Base-by-base conservation (phyloP, 2,797 vertebrate genomes). In the Myotis daubentonii region DNA sequence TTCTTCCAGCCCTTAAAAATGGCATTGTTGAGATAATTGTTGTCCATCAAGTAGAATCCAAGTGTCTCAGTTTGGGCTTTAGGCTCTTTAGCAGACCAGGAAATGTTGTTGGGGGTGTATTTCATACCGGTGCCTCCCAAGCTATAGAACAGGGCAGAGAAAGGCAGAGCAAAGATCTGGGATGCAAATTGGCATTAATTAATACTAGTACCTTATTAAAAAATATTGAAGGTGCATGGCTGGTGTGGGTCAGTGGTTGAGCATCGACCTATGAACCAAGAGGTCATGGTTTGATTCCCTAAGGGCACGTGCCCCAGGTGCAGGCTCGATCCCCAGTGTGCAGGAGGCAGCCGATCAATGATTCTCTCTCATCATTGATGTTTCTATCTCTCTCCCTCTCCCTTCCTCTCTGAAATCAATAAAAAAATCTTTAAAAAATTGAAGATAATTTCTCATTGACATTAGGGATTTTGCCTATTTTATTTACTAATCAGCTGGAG, bases 401-500 rank as follows among this genome's bases (percentile, higher is more conserved):
- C 28, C 60, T 62, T 30, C 60, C 25, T 30, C 60, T 62, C 28
- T 62, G 28, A 57, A 57, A 62, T 60, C 25, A 62, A 62, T 62
- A 62, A 62, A 62, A 28, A 6, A 25, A 30, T 5, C 15, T 30
- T 62, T 30, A 1, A 6, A 55, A 41, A 76, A 15, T 79, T 78
- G 33, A 86, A 88, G 2, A 3, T 91, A 57, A 78, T 91, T 95
- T 92, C 38, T 94, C 33, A 49, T 81, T 94, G 47, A 79, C 38
- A 25, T 72, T 81, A 85, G 10, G 12, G 28, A 65, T 70, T 95
- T 94, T 91, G 16, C 15, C 36, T 66, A 60, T 83, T 95, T 94
- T 90, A 81, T 72, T 75, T 41, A 87, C 44, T 87, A 94, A 72
- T 72, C 30, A 80, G 25, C 23, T 87, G 15, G 23, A 76, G 74